Evolutionary conservation across 2,888 invertebrate genomes (phyloP), one percentile per base, ranked within the genome.

Genomic region (Stenotaenia linearis): DNA sequence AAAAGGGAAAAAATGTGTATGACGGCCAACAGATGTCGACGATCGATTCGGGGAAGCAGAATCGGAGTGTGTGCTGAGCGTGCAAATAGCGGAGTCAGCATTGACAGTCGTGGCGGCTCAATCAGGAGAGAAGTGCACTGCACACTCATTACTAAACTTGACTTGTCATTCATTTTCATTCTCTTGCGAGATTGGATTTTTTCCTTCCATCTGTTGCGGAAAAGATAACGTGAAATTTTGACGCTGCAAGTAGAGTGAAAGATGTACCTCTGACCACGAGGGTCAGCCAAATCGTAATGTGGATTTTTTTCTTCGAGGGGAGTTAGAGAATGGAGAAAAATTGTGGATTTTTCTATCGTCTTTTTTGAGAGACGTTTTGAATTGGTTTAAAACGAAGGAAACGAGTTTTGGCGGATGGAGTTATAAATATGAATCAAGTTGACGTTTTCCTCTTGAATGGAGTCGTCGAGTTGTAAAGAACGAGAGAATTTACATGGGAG

Each of bases 131-230:
- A 56, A 56, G 56, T 56, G 56, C 56, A 56, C 18, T 18, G 56
- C 56, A 56, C 56, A 56, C 56, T 56, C 56, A 56, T 56, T 56
- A 56, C 56, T 23, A 56, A 56, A 56, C 56, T 56, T 56, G 56
- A 56, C 56, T 56, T 56, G 56, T 56, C 56, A 56, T 56, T 56
- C 56, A 56, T 56, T 56, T 56, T 56, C 56, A 56, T 56, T 56
- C 56, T 56, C 21, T 56, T 56, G 56, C 21, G 56, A 56, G 56
- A 56, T 56, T 56, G 56, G 56, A 56, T 56, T 56, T 56, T 21
- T 56, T 56, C 21, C 21, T n/a, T 23, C 56, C 56, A 21, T 21
- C 21, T 18, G 23, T 9, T n/a, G 21, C 56, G 50, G 18, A 23
- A 56, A 56, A 56, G 56, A 56, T 56, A 56, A 56, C 56, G 18